These are phyloP conservation scores for Diadegma fenestrale DNA, from an alignment of 2,888 invertebrate species.

Conservation along the genomic window DNA sequence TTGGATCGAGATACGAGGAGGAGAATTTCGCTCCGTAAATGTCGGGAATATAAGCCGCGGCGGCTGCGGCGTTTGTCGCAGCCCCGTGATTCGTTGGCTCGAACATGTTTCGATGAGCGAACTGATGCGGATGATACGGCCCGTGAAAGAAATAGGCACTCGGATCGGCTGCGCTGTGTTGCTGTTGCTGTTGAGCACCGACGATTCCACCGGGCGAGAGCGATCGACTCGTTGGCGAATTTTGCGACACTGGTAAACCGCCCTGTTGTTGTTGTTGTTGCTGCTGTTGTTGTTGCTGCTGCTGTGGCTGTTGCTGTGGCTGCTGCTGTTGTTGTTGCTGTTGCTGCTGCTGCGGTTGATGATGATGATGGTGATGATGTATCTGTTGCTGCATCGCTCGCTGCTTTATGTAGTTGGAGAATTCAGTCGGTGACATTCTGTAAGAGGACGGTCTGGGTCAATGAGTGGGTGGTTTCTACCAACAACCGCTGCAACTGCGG, in stretches of 20 bases:
- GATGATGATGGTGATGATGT: slow-evolving; percentile 86
- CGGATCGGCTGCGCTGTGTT: slow-evolving; percentile 86
- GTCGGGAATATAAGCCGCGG: slow-evolving; percentile 81
- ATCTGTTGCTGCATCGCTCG: slow-evolving; percentile 95
- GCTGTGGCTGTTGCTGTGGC: slow-evolving; percentile 72
- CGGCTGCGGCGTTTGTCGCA: slow-evolving; percentile 79
- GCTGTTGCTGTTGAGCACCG: slow-evolving; percentile 72
- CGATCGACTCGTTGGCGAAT: slow-evolving; percentile 87
- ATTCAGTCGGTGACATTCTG: slow-evolving; percentile 99
- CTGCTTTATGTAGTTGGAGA: slow-evolving; percentile 98
- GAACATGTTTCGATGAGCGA: slow-evolving; percentile 86
- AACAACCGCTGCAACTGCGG: neutral
- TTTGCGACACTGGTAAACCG: slow-evolving; percentile 86
- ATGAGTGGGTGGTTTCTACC: slow-evolving; percentile 65
- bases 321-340: slow-evolving; percentile 85
- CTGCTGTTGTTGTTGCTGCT: slow-evolving; percentile 81
- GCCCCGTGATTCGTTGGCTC: slow-evolving; percentile 86
- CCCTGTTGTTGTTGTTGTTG: slow-evolving; percentile 83
- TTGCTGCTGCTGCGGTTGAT: slow-evolving; percentile 84
- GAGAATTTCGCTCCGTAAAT: slow-evolving; percentile 83
- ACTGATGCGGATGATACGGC: slow-evolving; percentile 85
- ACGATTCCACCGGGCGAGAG: slow-evolving; percentile 87
- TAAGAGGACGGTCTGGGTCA: slow-evolving; percentile 77
- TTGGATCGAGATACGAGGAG: slow-evolving; percentile 84
- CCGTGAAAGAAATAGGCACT: slow-evolving; percentile 88